A percentile compares a stretch with the other conserved stretches of the same genome.
Conservation (phyloP, 2,888 invertebrate genomes). For the Lagria hirta region DNA sequence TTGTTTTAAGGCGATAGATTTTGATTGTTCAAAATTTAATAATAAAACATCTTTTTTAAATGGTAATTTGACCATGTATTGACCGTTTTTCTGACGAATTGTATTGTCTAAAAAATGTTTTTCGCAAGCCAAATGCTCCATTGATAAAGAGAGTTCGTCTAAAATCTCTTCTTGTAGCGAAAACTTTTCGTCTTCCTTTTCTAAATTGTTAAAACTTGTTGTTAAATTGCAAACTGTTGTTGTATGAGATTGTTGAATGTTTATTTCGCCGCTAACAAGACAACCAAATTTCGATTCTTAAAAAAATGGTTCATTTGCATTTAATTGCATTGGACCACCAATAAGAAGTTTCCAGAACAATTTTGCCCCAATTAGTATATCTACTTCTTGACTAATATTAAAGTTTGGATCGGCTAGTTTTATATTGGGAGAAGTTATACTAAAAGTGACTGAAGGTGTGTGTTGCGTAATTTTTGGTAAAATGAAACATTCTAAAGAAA, state of each 20-base stretch:
- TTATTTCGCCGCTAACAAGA: slow-evolving; percentile 22
- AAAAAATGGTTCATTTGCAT: slow-evolving; percentile 10
- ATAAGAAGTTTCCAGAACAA: slow-evolving; percentile 23
- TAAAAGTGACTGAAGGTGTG: slow-evolving; percentile 6
- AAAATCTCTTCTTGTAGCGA: slow-evolving; percentile 14
- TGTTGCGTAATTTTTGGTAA: slow-evolving; percentile 15
- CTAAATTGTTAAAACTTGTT: slow-evolving; percentile 7
- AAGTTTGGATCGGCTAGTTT: slow-evolving; percentile 22
- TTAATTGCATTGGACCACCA: no score
- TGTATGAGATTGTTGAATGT: no score
- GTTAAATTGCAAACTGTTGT: no score
- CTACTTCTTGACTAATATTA: no score
- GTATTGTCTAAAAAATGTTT: no score
- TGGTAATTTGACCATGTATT: no score
- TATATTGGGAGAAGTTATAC: slow-evolving; percentile 15
- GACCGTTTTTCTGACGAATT: no score
- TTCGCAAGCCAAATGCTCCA: no score
- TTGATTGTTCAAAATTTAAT: no score
- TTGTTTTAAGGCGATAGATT: no score
- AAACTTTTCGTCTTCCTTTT: slow-evolving; percentile 17
- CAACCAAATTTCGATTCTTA: slow-evolving; percentile 28
- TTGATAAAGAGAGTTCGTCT: slow-evolving; percentile 1
- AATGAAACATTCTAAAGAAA: slow-evolving; percentile 18
- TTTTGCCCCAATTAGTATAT: no score
- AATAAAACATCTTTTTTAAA: no score